These are phyloP conservation scores for Allenopithecus nigroviridis DNA, from an alignment of 2,797 vertebrate species.

Conservation along the genomic window DNA sequence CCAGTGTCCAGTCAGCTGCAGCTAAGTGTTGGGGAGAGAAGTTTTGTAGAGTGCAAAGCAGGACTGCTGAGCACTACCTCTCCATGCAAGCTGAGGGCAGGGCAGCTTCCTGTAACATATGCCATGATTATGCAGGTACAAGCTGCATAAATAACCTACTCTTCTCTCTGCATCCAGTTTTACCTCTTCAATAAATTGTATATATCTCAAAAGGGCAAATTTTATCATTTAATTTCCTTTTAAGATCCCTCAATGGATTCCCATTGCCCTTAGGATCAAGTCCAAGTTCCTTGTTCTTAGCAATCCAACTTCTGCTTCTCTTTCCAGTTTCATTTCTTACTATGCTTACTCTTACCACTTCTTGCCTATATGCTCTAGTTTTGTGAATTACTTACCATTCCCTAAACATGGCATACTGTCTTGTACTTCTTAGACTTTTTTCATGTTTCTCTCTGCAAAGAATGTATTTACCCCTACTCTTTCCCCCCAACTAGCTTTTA, in stretches of 20 bases:
- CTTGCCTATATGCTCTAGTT: background rate
- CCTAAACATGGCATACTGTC: background rate
- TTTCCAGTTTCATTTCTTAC: constrained; percentile 9
- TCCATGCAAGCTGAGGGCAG: background rate
- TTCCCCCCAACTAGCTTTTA: background rate
- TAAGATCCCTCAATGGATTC: background rate
- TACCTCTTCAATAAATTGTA: background rate
- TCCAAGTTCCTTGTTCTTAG: constrained; percentile 7
- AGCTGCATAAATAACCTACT: background rate
- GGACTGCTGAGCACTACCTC: background rate
- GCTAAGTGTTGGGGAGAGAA: background rate
- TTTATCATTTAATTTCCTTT: background rate
- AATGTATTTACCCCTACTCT: background rate
- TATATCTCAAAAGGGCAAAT: constrained; percentile 26
- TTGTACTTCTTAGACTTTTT: background rate
- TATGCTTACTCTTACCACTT: background rate
- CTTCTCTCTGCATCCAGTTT: background rate
- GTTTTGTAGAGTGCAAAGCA: background rate
- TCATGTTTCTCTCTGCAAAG: background rate
- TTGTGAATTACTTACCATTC: background rate
- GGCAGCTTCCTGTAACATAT: background rate
- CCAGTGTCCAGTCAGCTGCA: background rate
- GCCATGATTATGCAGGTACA: background rate
- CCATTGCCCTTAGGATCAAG: constrained; percentile 27
- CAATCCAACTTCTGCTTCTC: background rate